These are phyloP conservation scores for Bombus balteatus DNA, from an alignment of 1,140 invertebrate species.

Conservation along the genomic window DNA sequence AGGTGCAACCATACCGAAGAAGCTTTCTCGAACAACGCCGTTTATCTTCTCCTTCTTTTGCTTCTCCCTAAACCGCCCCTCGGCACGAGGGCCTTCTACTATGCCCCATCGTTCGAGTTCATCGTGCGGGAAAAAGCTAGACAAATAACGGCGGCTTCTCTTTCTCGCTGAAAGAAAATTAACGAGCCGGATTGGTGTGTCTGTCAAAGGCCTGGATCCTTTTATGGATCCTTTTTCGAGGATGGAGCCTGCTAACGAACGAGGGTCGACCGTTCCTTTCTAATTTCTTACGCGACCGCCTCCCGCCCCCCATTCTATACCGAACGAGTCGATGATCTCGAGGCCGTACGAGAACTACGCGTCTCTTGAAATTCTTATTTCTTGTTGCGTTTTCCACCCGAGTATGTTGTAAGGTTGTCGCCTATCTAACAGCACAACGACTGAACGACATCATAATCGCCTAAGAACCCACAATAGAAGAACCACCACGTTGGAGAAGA, in stretches of 20 bases:
- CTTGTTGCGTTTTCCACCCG: background rate
- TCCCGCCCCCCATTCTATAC: background rate
- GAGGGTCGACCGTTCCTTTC: constrained; percentile 20
- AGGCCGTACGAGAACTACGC: background rate
- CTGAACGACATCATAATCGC: too few relatives aligned
- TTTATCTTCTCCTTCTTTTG: constrained; percentile 57
- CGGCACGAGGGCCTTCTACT: background rate
- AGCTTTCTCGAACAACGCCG: constrained; percentile 41
- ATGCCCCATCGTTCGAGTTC: background rate
- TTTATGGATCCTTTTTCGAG: background rate
- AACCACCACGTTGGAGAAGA: too few relatives aligned
- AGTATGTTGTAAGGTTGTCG: too few relatives aligned
- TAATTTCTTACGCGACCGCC: constrained; percentile 10
- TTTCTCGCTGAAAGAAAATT: constrained; percentile 59
- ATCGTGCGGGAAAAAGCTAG: constrained; percentile 29
- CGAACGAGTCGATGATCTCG: background rate
- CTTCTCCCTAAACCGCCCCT: constrained; percentile 13
- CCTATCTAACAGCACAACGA: too few relatives aligned
- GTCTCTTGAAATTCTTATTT: background rate
- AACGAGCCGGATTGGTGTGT: constrained; percentile 62
- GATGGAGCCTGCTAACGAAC: constrained; percentile 30
- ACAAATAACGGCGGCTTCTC: constrained; percentile 43
- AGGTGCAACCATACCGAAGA: constrained; percentile 54
- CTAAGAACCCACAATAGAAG: too few relatives aligned
- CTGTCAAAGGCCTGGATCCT: constrained; percentile 53